Conservation (phyloP, 2,888 invertebrate genomes). For the Cerastoderma edule region DNA sequence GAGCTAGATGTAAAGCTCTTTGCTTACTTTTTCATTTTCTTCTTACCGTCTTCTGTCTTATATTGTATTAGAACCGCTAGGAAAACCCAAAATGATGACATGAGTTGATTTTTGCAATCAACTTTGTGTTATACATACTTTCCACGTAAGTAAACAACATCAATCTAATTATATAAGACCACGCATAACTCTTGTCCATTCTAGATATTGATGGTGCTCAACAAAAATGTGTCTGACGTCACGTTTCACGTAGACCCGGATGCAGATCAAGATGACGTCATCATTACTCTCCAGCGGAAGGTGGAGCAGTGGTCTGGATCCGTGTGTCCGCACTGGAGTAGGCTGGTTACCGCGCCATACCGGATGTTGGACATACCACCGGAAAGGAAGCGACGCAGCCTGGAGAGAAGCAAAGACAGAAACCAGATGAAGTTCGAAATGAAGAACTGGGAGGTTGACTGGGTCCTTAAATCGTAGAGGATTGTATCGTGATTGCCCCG, state of each 20-base stretch:
- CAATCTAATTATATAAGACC: neutral
- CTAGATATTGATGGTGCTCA: conserved; percentile 69
- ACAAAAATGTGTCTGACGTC: conserved; percentile 59
- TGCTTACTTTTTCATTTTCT: too few species aligned
- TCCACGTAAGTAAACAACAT: too few species aligned
- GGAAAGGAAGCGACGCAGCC: conserved; percentile 53
- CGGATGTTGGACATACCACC: conserved; percentile 50
- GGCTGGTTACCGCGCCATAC: conserved; percentile 62
- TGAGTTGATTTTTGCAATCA: too few species aligned
- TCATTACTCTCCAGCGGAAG: conserved; percentile 59
- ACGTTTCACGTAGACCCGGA: conserved; percentile 55
- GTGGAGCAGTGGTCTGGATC: conserved; percentile 65
- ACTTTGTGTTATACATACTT: too few species aligned
- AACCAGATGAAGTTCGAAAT: conserved; percentile 59
- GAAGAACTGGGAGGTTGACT: conserved; percentile 69
- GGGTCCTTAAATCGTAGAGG: conserved; percentile 62
- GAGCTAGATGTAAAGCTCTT: too few species aligned
- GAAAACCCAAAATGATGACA: too few species aligned
- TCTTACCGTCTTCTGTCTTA: too few species aligned
- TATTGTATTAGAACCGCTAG: too few species aligned
- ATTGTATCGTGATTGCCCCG: neutral
- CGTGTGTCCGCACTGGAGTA: conserved; percentile 62
- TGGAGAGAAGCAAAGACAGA: conserved; percentile 60
- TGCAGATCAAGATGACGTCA: conserved; percentile 57
- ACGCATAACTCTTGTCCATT: conserved; percentile 12